Conservation (phyloP, 2,888 invertebrate species). For the Nomada hirtipes region DNA sequence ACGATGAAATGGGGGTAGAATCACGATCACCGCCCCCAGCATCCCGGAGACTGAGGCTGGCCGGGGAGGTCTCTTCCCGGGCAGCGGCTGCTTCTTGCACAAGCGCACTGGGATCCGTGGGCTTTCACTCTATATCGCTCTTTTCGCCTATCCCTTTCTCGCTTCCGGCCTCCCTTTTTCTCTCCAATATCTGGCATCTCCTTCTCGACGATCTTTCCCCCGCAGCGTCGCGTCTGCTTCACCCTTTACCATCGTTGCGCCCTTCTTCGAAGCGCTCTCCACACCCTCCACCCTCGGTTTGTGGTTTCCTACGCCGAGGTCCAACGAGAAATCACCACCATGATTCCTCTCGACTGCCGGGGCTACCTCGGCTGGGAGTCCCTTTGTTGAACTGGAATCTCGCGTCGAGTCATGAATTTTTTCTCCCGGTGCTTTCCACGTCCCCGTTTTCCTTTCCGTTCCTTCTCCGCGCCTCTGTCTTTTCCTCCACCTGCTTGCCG, state of each 20-base stretch:
- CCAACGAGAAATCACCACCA: constrained; percentile 56
- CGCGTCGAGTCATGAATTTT: constrained; percentile 63
- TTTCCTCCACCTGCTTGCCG: background rate
- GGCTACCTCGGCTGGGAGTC: constrained; percentile 35
- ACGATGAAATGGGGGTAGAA: constrained; percentile 81
- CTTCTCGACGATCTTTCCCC: constrained; percentile 27
- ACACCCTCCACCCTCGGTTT: constrained; percentile 29
- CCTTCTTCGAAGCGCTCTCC: background rate
- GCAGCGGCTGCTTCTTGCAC: constrained; percentile 83
- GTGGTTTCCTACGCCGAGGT: constrained; percentile 28
- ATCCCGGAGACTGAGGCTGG: constrained; percentile 84
- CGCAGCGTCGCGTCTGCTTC: constrained; percentile 37
- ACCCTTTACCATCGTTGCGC: constrained; percentile 22
- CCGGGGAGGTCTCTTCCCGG: constrained; percentile 83
- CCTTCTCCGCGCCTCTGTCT: background rate
- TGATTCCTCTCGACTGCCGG: constrained; percentile 75
- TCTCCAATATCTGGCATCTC: constrained; percentile 25
- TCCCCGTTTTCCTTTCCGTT: constrained; percentile 47
- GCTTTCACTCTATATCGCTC: constrained; percentile 53
- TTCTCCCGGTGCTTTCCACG: constrained; percentile 49
- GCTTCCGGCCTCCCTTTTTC: constrained; percentile 28
- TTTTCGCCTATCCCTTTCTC: constrained; percentile 45
- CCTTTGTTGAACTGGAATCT: constrained; percentile 57
- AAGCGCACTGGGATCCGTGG: constrained; percentile 78
- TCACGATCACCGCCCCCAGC: constrained; percentile 84